Conservation (phyloP, 2,888 invertebrate genomes). For the Drosophila anceps region DNA sequence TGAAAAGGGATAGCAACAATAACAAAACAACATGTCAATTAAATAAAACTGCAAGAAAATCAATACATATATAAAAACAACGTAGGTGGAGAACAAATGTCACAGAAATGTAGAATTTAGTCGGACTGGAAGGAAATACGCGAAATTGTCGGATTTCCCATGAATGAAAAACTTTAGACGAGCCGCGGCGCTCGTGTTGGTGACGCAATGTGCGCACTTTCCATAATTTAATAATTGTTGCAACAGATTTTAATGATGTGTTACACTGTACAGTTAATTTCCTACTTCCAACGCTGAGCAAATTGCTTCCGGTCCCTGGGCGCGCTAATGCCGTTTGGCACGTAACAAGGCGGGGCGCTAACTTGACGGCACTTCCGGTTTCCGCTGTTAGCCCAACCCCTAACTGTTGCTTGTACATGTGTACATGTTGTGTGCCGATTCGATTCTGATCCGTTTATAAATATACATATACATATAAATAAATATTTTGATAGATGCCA, state of each 20-base stretch:
- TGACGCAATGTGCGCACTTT: conserved; percentile 57
- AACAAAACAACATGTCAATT: conserved; percentile 82
- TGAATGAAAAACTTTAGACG: conserved; percentile 57
- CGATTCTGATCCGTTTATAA: background rate
- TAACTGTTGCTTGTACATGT: conserved; percentile 72
- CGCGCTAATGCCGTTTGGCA: conserved; percentile 58
- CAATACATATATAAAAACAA: conserved; percentile 61
- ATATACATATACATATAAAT: background rate
- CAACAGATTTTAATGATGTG: conserved; percentile 71
- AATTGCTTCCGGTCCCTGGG: conserved; percentile 60
- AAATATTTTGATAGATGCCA: conserved; percentile 82
- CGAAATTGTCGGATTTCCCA: conserved; percentile 60
- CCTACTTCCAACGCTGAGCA: conserved; percentile 39
- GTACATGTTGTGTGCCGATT: background rate
- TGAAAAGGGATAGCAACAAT: conserved; percentile 72
- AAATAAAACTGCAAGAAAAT: conserved; percentile 79
- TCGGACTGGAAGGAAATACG: conserved; percentile 45
- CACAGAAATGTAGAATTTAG: conserved; percentile 26
- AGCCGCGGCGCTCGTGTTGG: conserved; percentile 10
- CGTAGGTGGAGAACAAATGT: conserved; percentile 24
- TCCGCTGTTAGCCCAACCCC: conserved; percentile 48
- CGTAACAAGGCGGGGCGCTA: conserved; percentile 57
- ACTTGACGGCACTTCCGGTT: conserved; percentile 72
- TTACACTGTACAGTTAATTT: conserved; percentile 53
- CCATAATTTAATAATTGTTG: conserved; percentile 73